Base-by-base conservation (phyloP, 2,797 vertebrate species). In the Chlorospingus semifuscus region DNA sequence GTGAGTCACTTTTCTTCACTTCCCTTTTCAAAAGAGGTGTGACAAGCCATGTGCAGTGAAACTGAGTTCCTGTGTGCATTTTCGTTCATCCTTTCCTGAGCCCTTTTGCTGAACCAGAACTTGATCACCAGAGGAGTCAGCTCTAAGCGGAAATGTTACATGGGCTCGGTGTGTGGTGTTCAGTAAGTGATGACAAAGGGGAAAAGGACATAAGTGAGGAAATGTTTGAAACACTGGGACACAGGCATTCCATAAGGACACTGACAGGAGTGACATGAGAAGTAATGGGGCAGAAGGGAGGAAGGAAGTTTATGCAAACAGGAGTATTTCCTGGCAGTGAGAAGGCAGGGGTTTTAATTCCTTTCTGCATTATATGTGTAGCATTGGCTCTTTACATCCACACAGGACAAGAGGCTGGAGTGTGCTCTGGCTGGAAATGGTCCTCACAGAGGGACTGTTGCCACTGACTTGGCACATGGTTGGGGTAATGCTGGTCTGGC, bases 1-100 rank as follows among this genome's bases (percentile, higher is more conserved):
- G 34, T 68, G 86, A 93, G 69, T 92, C 66, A 71, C 44, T 81
- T 36, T 66, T 88, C 44, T 81, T 94, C 87, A 65, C 57, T 93
- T 96, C 83, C n/a, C 29, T 27, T 91, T 93, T 88, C 52, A 49
- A 52, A 86, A 20, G 66, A 81, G 37, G 13, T 79, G 5, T 64
- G 20, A 60, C 57, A 84, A 79, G 24, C 61, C 42, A 2, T 6
- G 18, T 39, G 61, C 5, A 8, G 59, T 68, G 49, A 63, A 79
- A 50, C 14, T 11, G 61, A 71, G 55, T 81, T 79, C 61, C 44
- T 68, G 18, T 42, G 29, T 61, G 42, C 23, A 4, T 47, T 63
- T 47, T 79, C 0, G 30, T 46, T 85, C 10, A 9, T 69, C 53
- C 37, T 78, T 49, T 47, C 76, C 56, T 8, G 16, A 57, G 34